Conservation (phyloP, 2,113 vertebrate genomes). For the Acanthisitta chloris region DNA sequence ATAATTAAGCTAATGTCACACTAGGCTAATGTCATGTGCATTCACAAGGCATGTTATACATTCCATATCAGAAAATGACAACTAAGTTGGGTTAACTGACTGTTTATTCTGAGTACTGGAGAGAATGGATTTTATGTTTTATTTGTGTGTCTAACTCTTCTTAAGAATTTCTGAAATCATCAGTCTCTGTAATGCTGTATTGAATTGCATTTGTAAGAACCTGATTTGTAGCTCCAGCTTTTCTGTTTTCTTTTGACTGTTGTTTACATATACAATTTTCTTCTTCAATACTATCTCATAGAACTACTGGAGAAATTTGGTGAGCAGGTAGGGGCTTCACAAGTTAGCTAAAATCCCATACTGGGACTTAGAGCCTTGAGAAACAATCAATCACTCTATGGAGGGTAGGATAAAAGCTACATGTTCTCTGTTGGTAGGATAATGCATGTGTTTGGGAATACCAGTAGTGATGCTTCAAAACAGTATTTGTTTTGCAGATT, state of each 20-base stretch:
- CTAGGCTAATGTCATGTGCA: not conserved
- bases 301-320: not conserved
- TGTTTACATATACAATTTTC: not conserved
- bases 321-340: not conserved
- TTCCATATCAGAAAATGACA: not conserved
- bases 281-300: not conserved
- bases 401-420: not conserved
- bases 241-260: not conserved
- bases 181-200: not conserved
- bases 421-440: not conserved
- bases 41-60: not conserved
- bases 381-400: not conserved
- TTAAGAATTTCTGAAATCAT: too few species aligned
- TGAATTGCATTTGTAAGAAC: not conserved
- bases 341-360: not conserved
- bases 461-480: not conserved
- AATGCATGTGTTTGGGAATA: not conserved
- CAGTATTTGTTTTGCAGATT: not conserved
- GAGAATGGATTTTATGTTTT: not conserved
- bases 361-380: not conserved
- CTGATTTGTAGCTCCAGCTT: not conserved
- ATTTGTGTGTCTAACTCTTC: not conserved
- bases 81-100: not conserved
- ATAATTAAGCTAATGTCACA: not conserved
- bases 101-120: not conserved